A percentile compares a stretch with the other conserved stretches of the same genome.
Evolutionary conservation across 1,140 invertebrate species (phyloP).

Genomic region (Holcopasites calliopsidis): DNA sequence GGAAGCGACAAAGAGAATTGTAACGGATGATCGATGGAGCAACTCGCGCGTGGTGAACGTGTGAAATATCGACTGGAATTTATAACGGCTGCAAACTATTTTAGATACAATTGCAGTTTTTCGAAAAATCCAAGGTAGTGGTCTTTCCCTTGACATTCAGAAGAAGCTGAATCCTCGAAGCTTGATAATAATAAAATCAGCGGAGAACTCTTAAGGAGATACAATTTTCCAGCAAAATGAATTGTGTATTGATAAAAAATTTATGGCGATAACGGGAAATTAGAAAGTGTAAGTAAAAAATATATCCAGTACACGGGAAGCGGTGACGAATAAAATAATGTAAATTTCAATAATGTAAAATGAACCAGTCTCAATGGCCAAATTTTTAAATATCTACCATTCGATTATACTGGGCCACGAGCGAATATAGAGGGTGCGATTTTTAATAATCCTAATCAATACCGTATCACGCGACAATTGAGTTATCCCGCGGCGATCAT

Average conservation of each 20-base stretch:
- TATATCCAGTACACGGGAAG: too few species aligned
- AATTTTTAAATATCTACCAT: neutral
- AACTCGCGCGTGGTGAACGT: neutral
- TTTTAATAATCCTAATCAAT: neutral
- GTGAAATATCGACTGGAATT: conserved; percentile 59
- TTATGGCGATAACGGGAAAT: too few species aligned
- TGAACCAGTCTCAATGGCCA: too few species aligned
- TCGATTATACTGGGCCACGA: too few species aligned
- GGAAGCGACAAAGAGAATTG: neutral
- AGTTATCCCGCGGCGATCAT: conserved; percentile 5
- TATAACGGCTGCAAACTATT: conserved; percentile 54
- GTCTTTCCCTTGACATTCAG: neutral
- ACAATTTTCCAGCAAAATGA: too few species aligned
- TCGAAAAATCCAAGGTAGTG: neutral
- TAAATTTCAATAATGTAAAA: too few species aligned
- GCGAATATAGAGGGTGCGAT: neutral
- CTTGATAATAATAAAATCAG: too few species aligned
- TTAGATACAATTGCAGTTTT: conserved; percentile 30
- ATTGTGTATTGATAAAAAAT: too few species aligned
- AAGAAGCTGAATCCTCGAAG: too few species aligned
- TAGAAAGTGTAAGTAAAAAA: too few species aligned
- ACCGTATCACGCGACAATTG: neutral
- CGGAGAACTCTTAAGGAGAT: too few species aligned
- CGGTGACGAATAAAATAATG: too few species aligned
- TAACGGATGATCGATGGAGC: neutral